A percentile compares a stretch with the other conserved stretches of the same genome.
phyloP scores from a whole-genome alignment of 1,140 invertebrate genomes.

The Philaenus spumarius region DNA sequence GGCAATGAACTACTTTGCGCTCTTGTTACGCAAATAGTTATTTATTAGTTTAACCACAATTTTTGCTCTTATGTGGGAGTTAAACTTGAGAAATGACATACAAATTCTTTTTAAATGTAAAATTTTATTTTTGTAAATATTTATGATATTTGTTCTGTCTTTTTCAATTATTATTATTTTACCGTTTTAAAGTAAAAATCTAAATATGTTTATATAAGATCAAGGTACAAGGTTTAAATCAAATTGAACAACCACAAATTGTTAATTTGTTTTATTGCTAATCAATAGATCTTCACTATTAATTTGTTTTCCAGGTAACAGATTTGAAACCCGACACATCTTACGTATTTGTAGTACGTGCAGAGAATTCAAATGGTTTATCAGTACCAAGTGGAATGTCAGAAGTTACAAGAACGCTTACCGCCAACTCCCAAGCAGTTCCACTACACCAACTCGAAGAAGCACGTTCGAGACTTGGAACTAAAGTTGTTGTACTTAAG shows the following conservation, averaged over 20 bases:
- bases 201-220: no score
- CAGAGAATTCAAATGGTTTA: slow-evolving; percentile 79
- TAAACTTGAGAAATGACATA: no score
- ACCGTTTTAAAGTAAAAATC: no score
- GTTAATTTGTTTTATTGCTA: no score
- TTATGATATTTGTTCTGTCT: no score
- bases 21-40: no score
- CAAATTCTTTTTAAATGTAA: no score
- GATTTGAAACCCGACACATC: slow-evolving; percentile 71
- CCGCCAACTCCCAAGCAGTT: slow-evolving; percentile 56
- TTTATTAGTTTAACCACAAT: no score
- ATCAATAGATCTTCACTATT: slow-evolving; percentile 37
- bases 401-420: slow-evolving; percentile 56
- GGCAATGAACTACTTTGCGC: no score
- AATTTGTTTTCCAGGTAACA: slow-evolving; percentile 42
- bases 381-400: slow-evolving; percentile 62
- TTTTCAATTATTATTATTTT: no score
- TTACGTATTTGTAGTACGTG: slow-evolving; percentile 83
- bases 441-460: slow-evolving; percentile 74
- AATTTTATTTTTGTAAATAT: no score
- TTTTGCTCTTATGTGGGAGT: no score
- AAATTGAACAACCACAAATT: neutral
- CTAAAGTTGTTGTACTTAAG: slow-evolving; percentile 72
- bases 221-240: neutral
- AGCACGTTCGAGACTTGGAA: slow-evolving; percentile 66